Conservation (phyloP, 1,140 invertebrate genomes). For the Lanistes nyassanus region DNA sequence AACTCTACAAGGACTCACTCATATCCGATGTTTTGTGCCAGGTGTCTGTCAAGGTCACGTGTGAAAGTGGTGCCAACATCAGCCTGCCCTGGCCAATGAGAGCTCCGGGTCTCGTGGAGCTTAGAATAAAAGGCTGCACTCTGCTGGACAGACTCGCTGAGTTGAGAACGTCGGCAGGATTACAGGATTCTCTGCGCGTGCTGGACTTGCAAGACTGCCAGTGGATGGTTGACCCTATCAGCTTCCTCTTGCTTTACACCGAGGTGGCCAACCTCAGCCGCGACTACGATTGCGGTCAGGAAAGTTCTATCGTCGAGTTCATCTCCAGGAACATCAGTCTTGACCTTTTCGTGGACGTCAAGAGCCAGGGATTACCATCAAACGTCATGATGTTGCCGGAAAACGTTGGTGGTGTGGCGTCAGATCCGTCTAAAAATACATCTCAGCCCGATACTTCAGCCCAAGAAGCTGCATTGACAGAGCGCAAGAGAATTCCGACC, state of each 20-base stretch:
- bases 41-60: conserved; percentile 5
- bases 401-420: not conserved
- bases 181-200: conserved; percentile 30
- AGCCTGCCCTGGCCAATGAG: conserved; percentile 32
- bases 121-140: conserved; percentile 20
- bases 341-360: not conserved
- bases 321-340: conserved; percentile 26
- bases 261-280: conserved; percentile 31
- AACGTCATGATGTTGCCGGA: not conserved
- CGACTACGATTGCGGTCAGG: conserved; percentile 41
- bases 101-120: conserved; percentile 21
- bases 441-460: too few relatives aligned
- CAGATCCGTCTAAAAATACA: not conserved
- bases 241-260: not conserved
- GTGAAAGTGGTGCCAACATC: conserved; percentile 26
- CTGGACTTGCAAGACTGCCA: conserved; percentile 29
- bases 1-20: too few relatives aligned
- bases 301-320: conserved; percentile 17
- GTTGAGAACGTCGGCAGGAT: conserved; percentile 17
- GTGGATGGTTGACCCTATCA: conserved; percentile 1
- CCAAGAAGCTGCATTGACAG: not conserved
- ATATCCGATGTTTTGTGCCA: not conserved
- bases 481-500: too few relatives aligned
- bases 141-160: conserved; percentile 31
- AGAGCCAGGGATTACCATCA: not conserved